Percentiles rank a stretch among this genome's conserved stretches.
phyloP scores from a whole-genome alignment of 2,888 invertebrate genomes.

The Silvanus unidentatus region DNA sequence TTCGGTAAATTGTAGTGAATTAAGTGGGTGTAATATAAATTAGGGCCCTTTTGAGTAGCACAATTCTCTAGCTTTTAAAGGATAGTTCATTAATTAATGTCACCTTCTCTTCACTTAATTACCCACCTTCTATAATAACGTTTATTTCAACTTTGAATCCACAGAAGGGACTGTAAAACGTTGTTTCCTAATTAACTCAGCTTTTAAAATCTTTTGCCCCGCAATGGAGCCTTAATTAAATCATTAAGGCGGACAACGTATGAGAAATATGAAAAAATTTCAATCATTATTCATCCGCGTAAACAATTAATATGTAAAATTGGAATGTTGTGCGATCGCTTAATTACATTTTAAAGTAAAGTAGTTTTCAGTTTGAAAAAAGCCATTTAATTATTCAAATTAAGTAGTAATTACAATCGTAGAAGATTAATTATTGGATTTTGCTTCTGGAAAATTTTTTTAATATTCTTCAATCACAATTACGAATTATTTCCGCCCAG shows the following conservation, averaged over 20 bases:
- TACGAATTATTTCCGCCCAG: slow-evolving; percentile 7
- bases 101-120: slow-evolving; percentile 37
- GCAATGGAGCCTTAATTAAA: slow-evolving; percentile 22
- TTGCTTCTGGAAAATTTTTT: slow-evolving; percentile 4
- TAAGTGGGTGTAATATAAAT: slow-evolving; percentile 28
- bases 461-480: slow-evolving; percentile 3
- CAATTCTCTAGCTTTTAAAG: too few species aligned
- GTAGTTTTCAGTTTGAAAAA: too few species aligned
- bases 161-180: slow-evolving; percentile 23
- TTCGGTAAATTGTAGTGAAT: slow-evolving; percentile 26
- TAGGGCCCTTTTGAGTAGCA: slow-evolving; percentile 22
- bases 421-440: neutral
- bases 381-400: too few species aligned
- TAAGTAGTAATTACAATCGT: neutral
- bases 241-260: slow-evolving; percentile 21
- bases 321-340: too few species aligned
- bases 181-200: slow-evolving; percentile 32
- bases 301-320: neutral
- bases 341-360: too few species aligned
- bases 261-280: slow-evolving; percentile 8
- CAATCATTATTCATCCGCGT: slow-evolving; percentile 10
- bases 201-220: slow-evolving; percentile 18
- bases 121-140: slow-evolving; percentile 26
- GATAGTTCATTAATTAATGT: slow-evolving; percentile 37
- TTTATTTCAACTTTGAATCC: slow-evolving; percentile 31